Evolutionary conservation across 2,113 vertebrate species (phyloP).

Genomic region (Penelope pileata): DNA sequence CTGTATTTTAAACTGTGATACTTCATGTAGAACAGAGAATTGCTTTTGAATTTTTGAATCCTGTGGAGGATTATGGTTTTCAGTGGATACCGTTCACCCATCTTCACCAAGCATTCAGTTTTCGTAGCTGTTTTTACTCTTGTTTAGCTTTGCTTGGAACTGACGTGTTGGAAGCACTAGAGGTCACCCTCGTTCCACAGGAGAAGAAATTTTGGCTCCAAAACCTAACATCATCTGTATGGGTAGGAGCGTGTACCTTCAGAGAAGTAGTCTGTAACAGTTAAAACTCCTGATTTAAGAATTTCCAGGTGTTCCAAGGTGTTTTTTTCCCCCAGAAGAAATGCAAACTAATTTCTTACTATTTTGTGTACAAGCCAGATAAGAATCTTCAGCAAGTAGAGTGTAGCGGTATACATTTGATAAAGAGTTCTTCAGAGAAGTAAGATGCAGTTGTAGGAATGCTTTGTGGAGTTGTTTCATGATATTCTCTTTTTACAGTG

Average conservation of each 20-base stretch:
- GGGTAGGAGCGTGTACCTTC: not conserved
- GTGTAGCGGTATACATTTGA: not conserved
- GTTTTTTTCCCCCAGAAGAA: not conserved
- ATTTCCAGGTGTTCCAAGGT: not conserved
- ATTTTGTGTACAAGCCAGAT: not conserved
- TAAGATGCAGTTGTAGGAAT: not conserved
- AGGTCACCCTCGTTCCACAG: constrained; percentile 54
- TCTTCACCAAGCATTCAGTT: not conserved
- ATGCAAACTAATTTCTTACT: not conserved
- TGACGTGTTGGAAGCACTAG: constrained; percentile 42
- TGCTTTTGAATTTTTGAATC: not conserved
- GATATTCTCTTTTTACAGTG: not conserved
- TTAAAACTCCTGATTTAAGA: not conserved
- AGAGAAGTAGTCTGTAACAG: not conserved
- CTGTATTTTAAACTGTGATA: not conserved
- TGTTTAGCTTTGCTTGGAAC: not conserved
- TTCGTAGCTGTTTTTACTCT: not conserved
- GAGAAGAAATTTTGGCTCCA: not conserved
- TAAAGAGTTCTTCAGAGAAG: not conserved
- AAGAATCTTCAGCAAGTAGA: not conserved
- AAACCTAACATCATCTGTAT: not conserved
- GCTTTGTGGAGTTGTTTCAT: not conserved
- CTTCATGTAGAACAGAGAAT: not conserved
- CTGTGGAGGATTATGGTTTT: not conserved
- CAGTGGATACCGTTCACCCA: not conserved